Base-by-base conservation (phyloP, 2,888 invertebrate genomes). In the Dorcus parallelipipedus region DNA sequence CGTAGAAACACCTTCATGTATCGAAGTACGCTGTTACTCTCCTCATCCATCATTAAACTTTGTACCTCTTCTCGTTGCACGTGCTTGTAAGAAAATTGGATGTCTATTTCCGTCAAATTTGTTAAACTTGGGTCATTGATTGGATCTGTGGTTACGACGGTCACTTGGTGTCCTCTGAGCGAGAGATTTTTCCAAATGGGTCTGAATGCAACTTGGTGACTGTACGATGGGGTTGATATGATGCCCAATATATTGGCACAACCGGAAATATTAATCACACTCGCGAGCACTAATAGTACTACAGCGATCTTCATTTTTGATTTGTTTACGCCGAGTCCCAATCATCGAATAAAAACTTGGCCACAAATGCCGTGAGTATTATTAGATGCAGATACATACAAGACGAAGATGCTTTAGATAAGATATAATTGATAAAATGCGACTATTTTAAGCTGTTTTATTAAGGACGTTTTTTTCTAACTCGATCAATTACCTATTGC, bases 141-240 rank as follows among this genome's bases (percentile, higher is more conserved):
- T 0, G 81, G 81, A 68, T 74, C 66, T 3, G 75, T 67, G 40
- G 83, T 81, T 7, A 81, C 52, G 1, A 81, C 67, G 0, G 79
- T 76, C 1, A 83, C 49, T 54, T 82, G 70, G 59, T 83, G 83
- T 3, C 82, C 82, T 56, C 76, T 71, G 49, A 71, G 66, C 0
- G 76, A 75, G 42, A 84, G 66, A 40, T 77, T 79, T n/a, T 72
- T 68, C 66, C 79, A 77, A n/a, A 83, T 66, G 3, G 76, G 74
- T 38, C 76, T 73, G 70, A 73, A 81, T 1, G 78, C 76, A 0
- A 77, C 68, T 68, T 82, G 82, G 60, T 82, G 82, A 62, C 82
- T 82, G 57, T 76, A 75, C 2, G 80, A 79, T 3, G 82, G 77
- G 3, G 76, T 72, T 14, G 79, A 72, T 40, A 79, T 71, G 0